These are phyloP conservation scores for Trochalopteron elliotii DNA, from an alignment of 2,113 vertebrate genomes.

Conservation along the genomic window DNA sequence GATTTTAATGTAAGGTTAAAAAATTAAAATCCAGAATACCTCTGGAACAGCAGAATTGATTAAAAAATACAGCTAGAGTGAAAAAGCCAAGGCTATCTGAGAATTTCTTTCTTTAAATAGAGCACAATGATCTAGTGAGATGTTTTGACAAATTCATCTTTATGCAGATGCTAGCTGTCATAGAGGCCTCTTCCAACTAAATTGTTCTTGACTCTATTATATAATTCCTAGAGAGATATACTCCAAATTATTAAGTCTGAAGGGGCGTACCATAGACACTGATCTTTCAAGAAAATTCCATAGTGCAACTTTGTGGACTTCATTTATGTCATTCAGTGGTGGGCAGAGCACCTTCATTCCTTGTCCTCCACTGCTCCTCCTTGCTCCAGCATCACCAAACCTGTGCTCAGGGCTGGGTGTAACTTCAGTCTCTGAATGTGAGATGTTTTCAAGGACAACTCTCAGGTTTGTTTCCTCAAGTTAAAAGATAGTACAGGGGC, in stretches of 20 bases:
- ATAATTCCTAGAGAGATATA: not conserved
- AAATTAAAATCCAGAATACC: not conserved
- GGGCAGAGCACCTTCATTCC: not conserved
- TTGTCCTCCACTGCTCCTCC: rapidly evolving
- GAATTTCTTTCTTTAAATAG: not conserved
- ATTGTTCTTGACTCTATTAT: not conserved
- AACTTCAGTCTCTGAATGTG: not conserved
- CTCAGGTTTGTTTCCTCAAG: not conserved
- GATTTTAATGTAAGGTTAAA: no score
- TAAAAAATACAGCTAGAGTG: not conserved
- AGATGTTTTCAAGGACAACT: not conserved
- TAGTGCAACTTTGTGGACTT: not conserved
- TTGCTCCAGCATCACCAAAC: not conserved
- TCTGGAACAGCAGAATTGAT: not conserved
- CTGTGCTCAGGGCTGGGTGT: not conserved
- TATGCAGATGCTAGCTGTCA: not conserved
- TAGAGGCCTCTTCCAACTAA: not conserved
- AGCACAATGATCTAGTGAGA: not conserved
- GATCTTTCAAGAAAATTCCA: not conserved
- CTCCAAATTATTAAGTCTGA: not conserved
- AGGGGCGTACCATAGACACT: not conserved
- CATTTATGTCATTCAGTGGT: no score
- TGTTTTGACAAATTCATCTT: not conserved
- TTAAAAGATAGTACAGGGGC: not conserved
- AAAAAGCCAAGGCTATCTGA: not conserved